Base-by-base conservation (phyloP, 2,888 invertebrate genomes). In the Arge pagana region DNA sequence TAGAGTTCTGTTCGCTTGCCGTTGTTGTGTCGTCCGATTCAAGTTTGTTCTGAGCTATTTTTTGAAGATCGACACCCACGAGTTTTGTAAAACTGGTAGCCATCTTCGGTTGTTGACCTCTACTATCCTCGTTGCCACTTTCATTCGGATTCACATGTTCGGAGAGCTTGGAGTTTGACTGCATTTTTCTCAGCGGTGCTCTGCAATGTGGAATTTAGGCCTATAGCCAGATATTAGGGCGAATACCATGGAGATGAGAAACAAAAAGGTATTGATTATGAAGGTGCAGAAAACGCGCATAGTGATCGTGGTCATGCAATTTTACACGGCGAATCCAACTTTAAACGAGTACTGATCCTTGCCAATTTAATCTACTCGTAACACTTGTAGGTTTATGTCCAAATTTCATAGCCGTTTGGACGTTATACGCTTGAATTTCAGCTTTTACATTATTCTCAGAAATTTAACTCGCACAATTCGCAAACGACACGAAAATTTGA, bases 201-300 rank as follows among this genome's bases (percentile, higher is more conserved):
- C 76, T 76, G 71, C 66, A 68, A 71, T 67, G 70, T 73, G 66
- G 70, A 74, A 70, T 76, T 73, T 75, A 73, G 76, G 76, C 76
- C 74, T 76, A 72, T 76, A 76, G 76, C 76, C 76, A 70, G 68
- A 74, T 66, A 76, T 76, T 75, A 74, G 70, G 73, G 67, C 69
- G 70, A 71, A 69, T 72, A 63, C 68, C 64, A 76, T 75, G 75
- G 71, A 66, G 67, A 65, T 76, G 75, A 74, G 59, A 62, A 54
- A 61, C 15, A 11, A 42, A 30, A 42, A 42, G 18, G 31, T 21
- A 33, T 23, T 33, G 15, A 45, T 15, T 33, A 45, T 45, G 45
- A 35, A 6, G 45, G 45, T 45, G 45, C 45, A 33, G 30, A 33
- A 45, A 45, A 5, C 10, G n/a, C n/a, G n/a, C n/a, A n/a, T n/a